Evolutionary conservation across 2,113 vertebrate genomes (phyloP), one percentile per base, ranked within the genome.

Genomic region (Neomonachus schauinslandi): DNA sequence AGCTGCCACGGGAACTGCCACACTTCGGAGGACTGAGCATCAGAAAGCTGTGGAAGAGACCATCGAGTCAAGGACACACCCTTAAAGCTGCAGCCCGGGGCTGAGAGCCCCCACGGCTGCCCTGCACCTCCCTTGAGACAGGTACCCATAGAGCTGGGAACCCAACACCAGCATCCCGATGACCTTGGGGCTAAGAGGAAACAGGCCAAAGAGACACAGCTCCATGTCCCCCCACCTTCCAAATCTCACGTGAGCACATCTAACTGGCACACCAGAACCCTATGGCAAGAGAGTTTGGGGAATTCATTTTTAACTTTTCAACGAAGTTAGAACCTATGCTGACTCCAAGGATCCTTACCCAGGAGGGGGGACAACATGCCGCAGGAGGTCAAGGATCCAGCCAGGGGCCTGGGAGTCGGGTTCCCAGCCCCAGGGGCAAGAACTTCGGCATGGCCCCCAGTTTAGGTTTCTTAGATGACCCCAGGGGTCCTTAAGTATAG

Each of bases 171-270:
- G 18, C 2, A 9, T 14, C 42, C 55, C 6, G 2, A 9, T 0
- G 0, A 33, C 16, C 74, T 21, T 15, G 16, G 1, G 59, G 74
- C 12, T 28, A 19, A 19, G n/a, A 51, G 83, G 42, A 69, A 53
- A 31, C 4, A 24, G 71, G 19, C 26, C 36, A 26, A 16, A 12
- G 59, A 16, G 31, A 85, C 21, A 5, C 42, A 4, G 22, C 3
- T 1, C 5, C 39, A 0, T 39, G 57, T 26, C 49, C 24, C n/a
- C 59, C 57, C 15, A 5, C 24, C 33, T 36, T 53, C 74, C 79
- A 65, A 4, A 28, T 63, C 39, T 22, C 65, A 28, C 0, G 0
- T 2, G 77, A 63, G 59, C 0, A 0, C 22, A 4, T 21, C 7
- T 9, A 39, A 26, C 16, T 13, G 12, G 31, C 31, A 61, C 4